Evolutionary conservation across 2,797 vertebrate genomes (phyloP).

Genomic region (Miichthys miiuy): DNA sequence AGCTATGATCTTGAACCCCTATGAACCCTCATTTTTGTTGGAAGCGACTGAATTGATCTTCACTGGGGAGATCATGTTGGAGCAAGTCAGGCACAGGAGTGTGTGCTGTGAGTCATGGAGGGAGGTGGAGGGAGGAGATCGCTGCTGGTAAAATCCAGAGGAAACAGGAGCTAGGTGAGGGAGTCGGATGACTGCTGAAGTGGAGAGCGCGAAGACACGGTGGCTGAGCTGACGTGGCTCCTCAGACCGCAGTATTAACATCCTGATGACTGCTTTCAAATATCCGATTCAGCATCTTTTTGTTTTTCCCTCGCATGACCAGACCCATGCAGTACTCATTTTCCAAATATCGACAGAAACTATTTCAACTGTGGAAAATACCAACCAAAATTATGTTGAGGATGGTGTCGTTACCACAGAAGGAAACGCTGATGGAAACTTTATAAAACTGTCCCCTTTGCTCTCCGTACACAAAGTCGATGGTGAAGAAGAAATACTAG

Average conservation of each 20-base stretch:
- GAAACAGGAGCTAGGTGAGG: conserved; percentile 52
- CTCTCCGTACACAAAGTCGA: neutral
- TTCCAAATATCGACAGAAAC: conserved; percentile 39
- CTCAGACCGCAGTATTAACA: conserved; percentile 46
- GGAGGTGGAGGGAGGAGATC: conserved; percentile 11
- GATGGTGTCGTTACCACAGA: conserved; percentile 41
- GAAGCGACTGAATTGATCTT: conserved; percentile 38
- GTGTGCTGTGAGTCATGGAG: conserved; percentile 40
- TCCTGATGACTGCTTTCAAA: conserved; percentile 43
- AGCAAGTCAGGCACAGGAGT: conserved; percentile 40
- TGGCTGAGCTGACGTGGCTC: conserved; percentile 64
- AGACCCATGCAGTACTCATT: conserved; percentile 37
- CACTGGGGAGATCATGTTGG: conserved; percentile 35
- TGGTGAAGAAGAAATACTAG: conserved; percentile 21
- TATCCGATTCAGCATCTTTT: conserved; percentile 60
- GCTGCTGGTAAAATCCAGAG: conserved; percentile 25
- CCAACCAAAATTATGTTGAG: conserved; percentile 52
- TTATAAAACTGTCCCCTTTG: conserved; percentile 13
- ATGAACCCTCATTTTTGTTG: conserved; percentile 15
- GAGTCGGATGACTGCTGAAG: conserved; percentile 47
- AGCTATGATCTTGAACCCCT: conserved; percentile 38
- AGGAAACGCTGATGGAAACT: conserved; percentile 53
- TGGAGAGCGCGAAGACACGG: conserved; percentile 9
- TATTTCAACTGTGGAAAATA: conserved; percentile 52
- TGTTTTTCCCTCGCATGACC: conserved; percentile 38